Base-by-base conservation (phyloP, 2,888 invertebrate genomes). In the Spicauda simplicius region DNA sequence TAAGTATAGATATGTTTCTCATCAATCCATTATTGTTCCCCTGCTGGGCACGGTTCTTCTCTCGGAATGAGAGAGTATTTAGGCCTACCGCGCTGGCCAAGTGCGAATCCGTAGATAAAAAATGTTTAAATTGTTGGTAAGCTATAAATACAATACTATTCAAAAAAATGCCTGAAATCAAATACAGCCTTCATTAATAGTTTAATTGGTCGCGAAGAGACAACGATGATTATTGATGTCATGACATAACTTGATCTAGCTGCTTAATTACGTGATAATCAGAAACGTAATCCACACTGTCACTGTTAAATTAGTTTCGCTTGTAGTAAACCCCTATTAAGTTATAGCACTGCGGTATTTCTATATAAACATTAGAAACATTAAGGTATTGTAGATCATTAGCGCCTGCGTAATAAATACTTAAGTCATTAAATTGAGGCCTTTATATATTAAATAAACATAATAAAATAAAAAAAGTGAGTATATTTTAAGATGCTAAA, bases 211-310 rank as follows among this genome's bases (percentile, higher is more conserved):
- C 10, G 20, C n/a, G 37, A 37, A 52, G 53, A 37, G 25, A 58
- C 25, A 41, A 52, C 37, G 52, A 14, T 64, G 53, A 64, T 37
- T 59, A 54, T 59, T 53, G 54, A 65, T 65, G 53, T 57, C 50
- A 11, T 37, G 52, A 16, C 57, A 52, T 59, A 48, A 54, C 33
- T 20, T 54, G 59, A 65, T 65, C 52, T 58, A 50, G 64, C 45
- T 65, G 25, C 54, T 54, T 60, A 66, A 59, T 66, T 60, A 66
- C 65, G 64, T 65, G 64, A 59, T 66, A 66, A 66, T 66, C 54
- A 66, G 48, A 45, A 55, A 48, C 59, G 59, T 66, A 60, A 66
- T 60, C 59, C 48, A 54, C 33, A 48, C 48, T 66, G 59, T 66
- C 59, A 66, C 10, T 48, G 33, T 16, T 60, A 54, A 55, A 66